Evolutionary conservation across 2,888 invertebrate species (phyloP), one percentile per base, ranked within the genome.

Genomic region (Biston betularia): DNA sequence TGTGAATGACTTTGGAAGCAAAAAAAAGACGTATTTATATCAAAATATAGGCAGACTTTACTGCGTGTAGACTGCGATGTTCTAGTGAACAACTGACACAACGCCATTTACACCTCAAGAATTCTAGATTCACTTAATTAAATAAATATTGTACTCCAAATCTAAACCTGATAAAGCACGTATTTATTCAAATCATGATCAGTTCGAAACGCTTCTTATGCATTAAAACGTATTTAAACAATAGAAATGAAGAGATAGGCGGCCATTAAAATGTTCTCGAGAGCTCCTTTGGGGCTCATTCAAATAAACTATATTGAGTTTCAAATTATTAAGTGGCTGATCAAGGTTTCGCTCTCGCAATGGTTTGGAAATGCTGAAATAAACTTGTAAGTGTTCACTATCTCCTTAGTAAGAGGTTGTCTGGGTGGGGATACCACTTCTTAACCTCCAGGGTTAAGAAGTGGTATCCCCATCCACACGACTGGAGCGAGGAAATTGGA

Each of bases 291-390:
- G 58, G 54, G 66, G 44, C 42, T 11, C 54, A 54, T 66, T 61
- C 34, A 58, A 62, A 58, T 66, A 62, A 66, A 66, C 66, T 62
- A 62, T 66, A 62, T 62, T 58, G 62, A 57, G 66, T 57, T 66
- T 53, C 53, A 65, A 65, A 62, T 66, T 62, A 66, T 58, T 62
- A 58, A 62, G 66, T 58, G 62, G 14, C 56, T 52, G 61, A 62
- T 62, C 53, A 44, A 38, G 38, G 52, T 52, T 12, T 33, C 52
- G 33, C 35, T 12, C 45, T 49, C 59, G 7, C 44, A 24, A 45
- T 34, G n/a, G 45, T 38, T 59, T 55, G 35, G 15, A 15, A 50
- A 44, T 34, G 45, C 45, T 42, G 38, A 38, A 38, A 14, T 38
- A 10, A 50, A 34, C n/a, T 50, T n/a, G n/a, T n/a, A 49, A 11